These are phyloP conservation scores for Myotis yumanensis DNA, from an alignment of 2,113 vertebrate genomes.

Conservation along the genomic window DNA sequence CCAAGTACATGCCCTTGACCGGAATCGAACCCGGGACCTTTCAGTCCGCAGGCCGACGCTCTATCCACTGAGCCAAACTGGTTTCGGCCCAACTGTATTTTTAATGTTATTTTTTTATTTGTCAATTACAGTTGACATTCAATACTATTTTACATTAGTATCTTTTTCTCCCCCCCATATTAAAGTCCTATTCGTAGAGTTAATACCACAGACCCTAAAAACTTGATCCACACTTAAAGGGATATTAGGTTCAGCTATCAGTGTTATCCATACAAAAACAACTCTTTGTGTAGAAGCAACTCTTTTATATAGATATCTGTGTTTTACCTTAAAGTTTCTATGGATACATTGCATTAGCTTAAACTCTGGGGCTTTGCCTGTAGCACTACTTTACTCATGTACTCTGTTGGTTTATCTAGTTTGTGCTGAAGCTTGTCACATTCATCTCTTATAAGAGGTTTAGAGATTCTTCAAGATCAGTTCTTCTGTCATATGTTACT, in stretches of 20 bases:
- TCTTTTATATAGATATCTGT: not conserved
- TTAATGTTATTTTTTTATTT: not conserved
- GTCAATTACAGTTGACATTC: not conserved
- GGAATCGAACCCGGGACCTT: no score
- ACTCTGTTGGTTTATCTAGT: conserved; percentile 50
- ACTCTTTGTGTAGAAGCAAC: not conserved
- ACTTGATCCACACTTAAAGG: not conserved
- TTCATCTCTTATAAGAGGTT: conserved; percentile 61
- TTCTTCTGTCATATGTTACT: conserved; percentile 56
- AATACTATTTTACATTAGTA: not conserved
- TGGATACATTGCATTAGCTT: not conserved
- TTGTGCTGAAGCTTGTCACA: conserved; percentile 63
- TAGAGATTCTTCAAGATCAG: conserved; percentile 62
- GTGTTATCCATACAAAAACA: not conserved
- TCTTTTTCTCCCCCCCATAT: not conserved
- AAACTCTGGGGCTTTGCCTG: conserved; percentile 17
- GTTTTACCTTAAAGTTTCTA: not conserved
- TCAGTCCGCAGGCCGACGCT: no score
- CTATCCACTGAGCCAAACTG: no score
- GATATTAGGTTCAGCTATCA: not conserved
- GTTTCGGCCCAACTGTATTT: not conserved
- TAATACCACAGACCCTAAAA: not conserved
- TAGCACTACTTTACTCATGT: not conserved
- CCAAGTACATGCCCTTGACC: no score
- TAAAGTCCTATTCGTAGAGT: not conserved